phyloP scores from a whole-genome alignment of 2,113 vertebrate genomes.

The Phaethon lepturus region DNA sequence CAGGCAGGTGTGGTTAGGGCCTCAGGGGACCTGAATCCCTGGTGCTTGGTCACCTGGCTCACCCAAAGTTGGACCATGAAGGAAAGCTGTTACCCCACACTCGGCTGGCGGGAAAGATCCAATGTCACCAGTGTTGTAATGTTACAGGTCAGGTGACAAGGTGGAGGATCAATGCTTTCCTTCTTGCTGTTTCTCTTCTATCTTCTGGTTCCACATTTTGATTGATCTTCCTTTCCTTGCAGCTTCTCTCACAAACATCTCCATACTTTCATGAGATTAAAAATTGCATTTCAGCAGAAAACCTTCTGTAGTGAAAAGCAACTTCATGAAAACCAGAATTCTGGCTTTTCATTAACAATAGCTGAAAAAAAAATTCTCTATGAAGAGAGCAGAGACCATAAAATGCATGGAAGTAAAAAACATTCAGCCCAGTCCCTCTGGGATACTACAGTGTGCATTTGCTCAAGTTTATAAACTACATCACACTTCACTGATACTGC shows the following conservation, averaged over 20 bases:
- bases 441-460: neutral
- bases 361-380: neutral
- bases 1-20: neutral
- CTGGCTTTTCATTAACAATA: neutral
- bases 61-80: neutral
- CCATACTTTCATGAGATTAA: fast-evolving
- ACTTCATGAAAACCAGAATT: neutral
- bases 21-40: no score
- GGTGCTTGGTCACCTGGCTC: neutral
- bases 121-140: neutral
- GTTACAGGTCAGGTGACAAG: neutral
- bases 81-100: neutral
- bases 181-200: neutral
- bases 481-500: neutral
- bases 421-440: neutral
- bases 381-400: neutral
- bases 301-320: neutral
- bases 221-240: neutral
- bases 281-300: neutral
- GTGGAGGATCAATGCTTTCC: neutral
- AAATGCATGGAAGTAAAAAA: neutral
- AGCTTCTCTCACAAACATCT: neutral
- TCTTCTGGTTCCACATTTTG: neutral
- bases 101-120: neutral
- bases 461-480: neutral